Conservation (phyloP, 2,113 vertebrate genomes). For the Pyrgilauda ruficollis region DNA sequence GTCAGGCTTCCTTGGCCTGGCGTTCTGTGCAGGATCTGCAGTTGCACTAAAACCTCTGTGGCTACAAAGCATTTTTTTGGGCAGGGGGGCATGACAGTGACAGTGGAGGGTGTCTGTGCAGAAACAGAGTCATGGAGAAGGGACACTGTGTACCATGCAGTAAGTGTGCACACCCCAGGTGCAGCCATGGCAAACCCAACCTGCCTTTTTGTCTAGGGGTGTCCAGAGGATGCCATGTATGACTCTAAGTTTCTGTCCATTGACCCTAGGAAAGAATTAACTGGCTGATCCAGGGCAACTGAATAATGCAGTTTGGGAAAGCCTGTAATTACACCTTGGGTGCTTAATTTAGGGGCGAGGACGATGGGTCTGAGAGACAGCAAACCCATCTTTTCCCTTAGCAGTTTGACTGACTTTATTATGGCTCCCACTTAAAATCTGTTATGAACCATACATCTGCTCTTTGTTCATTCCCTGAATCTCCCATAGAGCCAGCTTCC, state of each 20-base stretch:
- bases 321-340: not conserved
- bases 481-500: not conserved
- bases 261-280: not conserved
- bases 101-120: not conserved
- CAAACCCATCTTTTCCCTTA: not conserved
- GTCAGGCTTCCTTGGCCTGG: not conserved
- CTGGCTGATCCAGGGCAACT: not conserved
- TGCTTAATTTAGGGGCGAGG: not conserved
- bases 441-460: not conserved
- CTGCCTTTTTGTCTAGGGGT: too few species aligned
- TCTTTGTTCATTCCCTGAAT: not conserved
- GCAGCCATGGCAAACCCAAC: not conserved
- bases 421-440: not conserved
- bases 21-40: fast-evolving
- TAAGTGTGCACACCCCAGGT: not conserved
- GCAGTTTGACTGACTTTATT: not conserved
- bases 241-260: fast-evolving
- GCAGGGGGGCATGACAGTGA: fast-evolving
- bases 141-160: fast-evolving
- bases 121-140: not conserved
- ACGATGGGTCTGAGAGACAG: not conserved
- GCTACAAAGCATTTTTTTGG: not conserved
- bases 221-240: fast-evolving
- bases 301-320: not conserved
- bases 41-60: not conserved